A percentile compares a stretch with the other conserved stretches of the same genome.
Evolutionary conservation across 2,888 invertebrate species (phyloP).

Genomic region (Argynnis bischoffii): DNA sequence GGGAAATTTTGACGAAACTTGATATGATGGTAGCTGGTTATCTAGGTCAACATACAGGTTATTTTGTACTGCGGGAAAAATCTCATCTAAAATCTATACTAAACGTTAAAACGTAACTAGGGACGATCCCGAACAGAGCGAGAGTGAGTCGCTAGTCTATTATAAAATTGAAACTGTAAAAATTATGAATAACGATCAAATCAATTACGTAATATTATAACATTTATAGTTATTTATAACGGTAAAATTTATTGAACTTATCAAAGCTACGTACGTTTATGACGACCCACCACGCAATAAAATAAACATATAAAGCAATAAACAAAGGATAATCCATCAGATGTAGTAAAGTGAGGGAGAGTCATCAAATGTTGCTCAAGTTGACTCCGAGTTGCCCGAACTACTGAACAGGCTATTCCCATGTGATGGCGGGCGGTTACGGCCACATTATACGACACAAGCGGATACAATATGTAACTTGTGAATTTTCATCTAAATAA

Average conservation of each 20-base stretch:
- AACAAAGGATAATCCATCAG: constrained; percentile 37
- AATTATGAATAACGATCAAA: too few species aligned
- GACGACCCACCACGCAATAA: constrained; percentile 5
- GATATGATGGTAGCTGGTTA: too few species aligned
- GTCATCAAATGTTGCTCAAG: constrained; percentile 42
- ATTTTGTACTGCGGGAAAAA: too few species aligned
- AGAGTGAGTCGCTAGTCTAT: too few species aligned
- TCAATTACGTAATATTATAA: too few species aligned
- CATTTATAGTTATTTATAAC: too few species aligned
- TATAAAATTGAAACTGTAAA: too few species aligned
- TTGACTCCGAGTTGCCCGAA: constrained; percentile 41
- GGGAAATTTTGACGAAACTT: too few species aligned
- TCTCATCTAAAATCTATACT: too few species aligned
- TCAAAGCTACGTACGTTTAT: neutral
- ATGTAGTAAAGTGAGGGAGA: constrained; percentile 36
- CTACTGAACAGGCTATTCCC: constrained; percentile 41
- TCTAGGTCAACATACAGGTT: too few species aligned
- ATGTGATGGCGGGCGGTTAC: constrained; percentile 25
- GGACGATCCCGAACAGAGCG: too few species aligned
- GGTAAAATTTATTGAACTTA: neutral
- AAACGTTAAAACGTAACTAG: too few species aligned
- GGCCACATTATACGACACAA: constrained; percentile 5
- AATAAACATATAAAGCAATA: constrained; percentile 28
- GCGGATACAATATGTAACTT: constrained; percentile 17
- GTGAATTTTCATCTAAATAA: neutral